Conservation (phyloP, 2,797 vertebrate genomes). For the Linurgus olivaceus region DNA sequence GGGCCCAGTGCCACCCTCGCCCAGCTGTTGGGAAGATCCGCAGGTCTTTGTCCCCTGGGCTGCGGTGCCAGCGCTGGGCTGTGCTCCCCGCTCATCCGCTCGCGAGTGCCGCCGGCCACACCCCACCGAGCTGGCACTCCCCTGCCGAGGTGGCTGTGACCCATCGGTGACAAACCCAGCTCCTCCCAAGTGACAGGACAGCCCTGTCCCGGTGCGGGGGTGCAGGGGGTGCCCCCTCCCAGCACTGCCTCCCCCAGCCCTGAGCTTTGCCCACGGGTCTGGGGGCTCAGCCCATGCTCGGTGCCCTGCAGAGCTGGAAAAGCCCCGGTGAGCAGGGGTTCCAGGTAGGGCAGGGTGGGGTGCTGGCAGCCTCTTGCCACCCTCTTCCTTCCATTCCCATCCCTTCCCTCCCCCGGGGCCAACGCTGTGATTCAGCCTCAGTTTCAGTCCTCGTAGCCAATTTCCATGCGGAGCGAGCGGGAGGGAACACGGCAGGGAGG, state of each 20-base stretch:
- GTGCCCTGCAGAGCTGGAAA: neutral
- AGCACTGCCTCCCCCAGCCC: neutral
- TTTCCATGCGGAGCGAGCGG: neutral
- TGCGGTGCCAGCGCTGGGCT: neutral
- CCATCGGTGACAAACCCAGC: neutral
- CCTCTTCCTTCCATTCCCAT: neutral
- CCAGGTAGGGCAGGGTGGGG: neutral
- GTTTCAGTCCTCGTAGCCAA: conserved; percentile 65
- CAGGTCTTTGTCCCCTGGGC: neutral
- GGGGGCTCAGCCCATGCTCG: neutral
- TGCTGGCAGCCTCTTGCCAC: neutral
- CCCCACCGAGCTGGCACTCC: neutral
- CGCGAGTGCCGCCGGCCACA: neutral
- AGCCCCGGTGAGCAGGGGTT: neutral
- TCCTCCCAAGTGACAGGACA: neutral
- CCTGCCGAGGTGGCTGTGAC: neutral
- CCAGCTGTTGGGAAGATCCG: neutral
- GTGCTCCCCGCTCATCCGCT: neutral
- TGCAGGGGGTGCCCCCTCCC: neutral
- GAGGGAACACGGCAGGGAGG: neutral
- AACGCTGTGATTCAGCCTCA: conserved; percentile 62
- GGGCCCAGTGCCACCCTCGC: neutral
- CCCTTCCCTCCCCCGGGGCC: conserved; percentile 25
- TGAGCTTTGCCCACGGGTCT: rapidly evolving
- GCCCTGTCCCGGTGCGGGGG: neutral